A percentile compares a stretch with the other conserved stretches of the same genome.
These are phyloP conservation scores for Atta texana DNA, from an alignment of 1,140 invertebrate genomes.

Conservation along the genomic window DNA sequence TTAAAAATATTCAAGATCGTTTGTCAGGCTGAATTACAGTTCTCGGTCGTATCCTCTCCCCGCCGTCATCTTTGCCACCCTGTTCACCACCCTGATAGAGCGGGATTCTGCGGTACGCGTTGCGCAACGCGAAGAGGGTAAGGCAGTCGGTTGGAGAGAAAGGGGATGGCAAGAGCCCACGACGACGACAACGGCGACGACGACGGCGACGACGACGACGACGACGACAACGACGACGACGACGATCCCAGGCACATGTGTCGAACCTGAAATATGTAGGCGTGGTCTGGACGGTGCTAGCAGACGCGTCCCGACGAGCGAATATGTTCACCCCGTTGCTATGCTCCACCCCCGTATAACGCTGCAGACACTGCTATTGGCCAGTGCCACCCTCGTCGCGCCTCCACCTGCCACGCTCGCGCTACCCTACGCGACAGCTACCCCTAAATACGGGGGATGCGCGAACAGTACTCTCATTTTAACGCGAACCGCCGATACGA, in stretches of 20 bases:
- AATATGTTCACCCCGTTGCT: slow-evolving; percentile 85
- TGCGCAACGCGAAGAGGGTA: slow-evolving; percentile 68
- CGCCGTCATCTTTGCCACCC: slow-evolving; percentile 11
- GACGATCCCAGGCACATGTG: slow-evolving; percentile 83
- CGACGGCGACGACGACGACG: slow-evolving; percentile 57
- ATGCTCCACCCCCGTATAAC: slow-evolving; percentile 84
- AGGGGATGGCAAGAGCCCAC: slow-evolving; percentile 48
- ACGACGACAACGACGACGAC: slow-evolving; percentile 65
- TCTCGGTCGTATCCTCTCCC: slow-evolving; percentile 29
- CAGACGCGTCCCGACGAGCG: slow-evolving; percentile 85
- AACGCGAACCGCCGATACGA: slow-evolving; percentile 79
- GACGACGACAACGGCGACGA: slow-evolving; percentile 41
- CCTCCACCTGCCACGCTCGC: slow-evolving; percentile 76
- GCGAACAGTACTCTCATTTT: slow-evolving; percentile 81
- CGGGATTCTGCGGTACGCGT: slow-evolving; percentile 68
- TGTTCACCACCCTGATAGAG: slow-evolving; percentile 6
- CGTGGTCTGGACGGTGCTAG: slow-evolving; percentile 84
- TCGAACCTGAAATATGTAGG: slow-evolving; percentile 87
- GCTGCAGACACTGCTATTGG: slow-evolving; percentile 81
- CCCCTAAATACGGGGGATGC: slow-evolving; percentile 83
- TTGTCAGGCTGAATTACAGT: slow-evolving; percentile 84
- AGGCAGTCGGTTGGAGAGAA: slow-evolving; percentile 30
- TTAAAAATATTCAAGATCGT: slow-evolving; percentile 86
- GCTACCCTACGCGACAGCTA: slow-evolving; percentile 78
- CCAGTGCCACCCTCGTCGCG: slow-evolving; percentile 75